Percentiles rank a stretch among this genome's conserved stretches.
Conservation (phyloP, 2,888 invertebrate species). For the Hecatera dysodea region DNA sequence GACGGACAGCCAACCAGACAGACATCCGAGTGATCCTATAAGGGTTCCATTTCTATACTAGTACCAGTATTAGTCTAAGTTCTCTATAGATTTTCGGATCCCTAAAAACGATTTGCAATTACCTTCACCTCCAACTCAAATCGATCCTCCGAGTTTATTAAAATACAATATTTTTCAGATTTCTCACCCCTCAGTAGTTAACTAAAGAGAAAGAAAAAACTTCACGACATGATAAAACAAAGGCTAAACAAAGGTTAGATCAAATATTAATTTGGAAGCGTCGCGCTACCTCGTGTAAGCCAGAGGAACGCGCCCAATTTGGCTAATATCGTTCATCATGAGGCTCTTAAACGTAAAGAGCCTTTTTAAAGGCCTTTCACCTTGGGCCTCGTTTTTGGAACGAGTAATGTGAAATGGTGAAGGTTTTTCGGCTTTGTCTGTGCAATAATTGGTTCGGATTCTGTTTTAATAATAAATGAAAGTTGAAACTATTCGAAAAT, state of each 20-base stretch:
- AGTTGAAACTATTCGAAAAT: background rate
- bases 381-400: constrained; percentile 31
- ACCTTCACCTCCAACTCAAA: background rate
- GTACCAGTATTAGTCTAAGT: too few species aligned
- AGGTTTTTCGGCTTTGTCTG: constrained; percentile 15
- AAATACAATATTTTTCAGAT: background rate
- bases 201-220: constrained; percentile 19
- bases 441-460: constrained; percentile 9
- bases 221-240: constrained; percentile 41
- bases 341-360: constrained; percentile 45
- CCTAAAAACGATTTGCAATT: too few species aligned
- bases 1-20: too few species aligned
- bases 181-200: constrained; percentile 4
- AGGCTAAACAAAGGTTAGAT: constrained; percentile 39
- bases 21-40: too few species aligned
- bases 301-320: constrained; percentile 59
- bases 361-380: constrained; percentile 53
- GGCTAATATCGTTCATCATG: constrained; percentile 54
- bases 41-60: too few species aligned
- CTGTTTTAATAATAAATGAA: background rate
- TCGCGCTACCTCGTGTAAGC: constrained; percentile 27
- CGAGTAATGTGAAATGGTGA: constrained; percentile 25
- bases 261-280: constrained; percentile 52
- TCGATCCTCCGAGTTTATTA: background rate
- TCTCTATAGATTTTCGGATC: too few species aligned